phyloP scores from a whole-genome alignment of 1,140 invertebrate species.

The Aradophagus sp. region DNA sequence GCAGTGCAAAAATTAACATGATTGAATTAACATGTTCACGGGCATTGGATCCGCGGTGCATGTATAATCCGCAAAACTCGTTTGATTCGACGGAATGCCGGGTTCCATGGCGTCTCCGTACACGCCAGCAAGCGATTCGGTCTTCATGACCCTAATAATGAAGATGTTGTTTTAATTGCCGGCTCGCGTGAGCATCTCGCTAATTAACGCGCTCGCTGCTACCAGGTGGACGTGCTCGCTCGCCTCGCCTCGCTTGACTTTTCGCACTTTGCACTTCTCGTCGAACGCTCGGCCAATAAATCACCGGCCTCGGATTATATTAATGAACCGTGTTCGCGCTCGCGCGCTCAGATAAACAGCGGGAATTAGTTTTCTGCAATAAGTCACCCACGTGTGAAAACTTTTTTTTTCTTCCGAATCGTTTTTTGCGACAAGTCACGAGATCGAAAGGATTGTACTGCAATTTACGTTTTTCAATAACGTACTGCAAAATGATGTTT shows the following conservation, averaged over 20 bases:
- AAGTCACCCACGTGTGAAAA: conserved; percentile 14
- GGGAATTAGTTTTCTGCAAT: conserved; percentile 43
- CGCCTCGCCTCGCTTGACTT: conserved; percentile 60
- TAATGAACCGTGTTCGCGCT: conserved; percentile 58
- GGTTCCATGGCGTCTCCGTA: conserved; percentile 34
- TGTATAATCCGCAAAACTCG: conserved; percentile 52
- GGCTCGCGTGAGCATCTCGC: conserved; percentile 72
- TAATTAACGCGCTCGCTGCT: conserved; percentile 75
- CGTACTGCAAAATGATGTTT: too few species aligned
- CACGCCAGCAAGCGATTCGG: conserved; percentile 49
- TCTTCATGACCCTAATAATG: conserved; percentile 70
- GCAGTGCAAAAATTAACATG: conserved; percentile 38
- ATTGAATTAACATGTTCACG: conserved; percentile 53
- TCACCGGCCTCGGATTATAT: conserved; percentile 55
- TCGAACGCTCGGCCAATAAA: conserved; percentile 59
- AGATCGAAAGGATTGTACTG: too few species aligned
- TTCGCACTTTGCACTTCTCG: conserved; percentile 57
- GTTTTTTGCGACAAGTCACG: too few species aligned
- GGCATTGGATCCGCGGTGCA: conserved; percentile 37
- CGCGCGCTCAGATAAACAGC: conserved; percentile 38
- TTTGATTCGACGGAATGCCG: conserved; percentile 48
- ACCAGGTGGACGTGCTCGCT: conserved; percentile 62
- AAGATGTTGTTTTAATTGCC: conserved; percentile 75
- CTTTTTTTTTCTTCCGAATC: conserved; percentile 3
- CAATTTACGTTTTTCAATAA: too few species aligned